Evolutionary conservation across 2,113 vertebrate species (phyloP).

Genomic region (Propithecus coquereli): DNA sequence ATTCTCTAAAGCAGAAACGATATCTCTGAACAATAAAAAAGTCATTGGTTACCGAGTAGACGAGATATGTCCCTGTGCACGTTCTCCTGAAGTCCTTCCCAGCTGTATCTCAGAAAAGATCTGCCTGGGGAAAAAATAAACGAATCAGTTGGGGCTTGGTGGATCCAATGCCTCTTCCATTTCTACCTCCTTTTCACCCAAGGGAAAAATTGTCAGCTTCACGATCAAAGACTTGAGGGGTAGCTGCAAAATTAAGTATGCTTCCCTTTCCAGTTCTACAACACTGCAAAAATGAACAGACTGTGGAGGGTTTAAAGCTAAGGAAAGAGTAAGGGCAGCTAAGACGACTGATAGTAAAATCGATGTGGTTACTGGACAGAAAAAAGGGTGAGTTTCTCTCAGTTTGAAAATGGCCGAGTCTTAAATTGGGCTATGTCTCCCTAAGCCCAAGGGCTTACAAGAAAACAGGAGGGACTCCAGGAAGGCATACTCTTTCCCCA

Average conservation of each 20-base stretch:
- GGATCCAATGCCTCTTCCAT: not conserved
- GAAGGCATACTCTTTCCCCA: not conserved
- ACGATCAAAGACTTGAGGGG: not conserved
- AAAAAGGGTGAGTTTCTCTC: not conserved
- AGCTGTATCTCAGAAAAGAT: not conserved
- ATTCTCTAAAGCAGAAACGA: constrained; percentile 20
- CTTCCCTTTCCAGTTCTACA: not conserved
- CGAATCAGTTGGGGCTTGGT: not conserved
- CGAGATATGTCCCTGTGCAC: not conserved
- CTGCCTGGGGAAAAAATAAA: not conserved
- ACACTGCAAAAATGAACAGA: not conserved
- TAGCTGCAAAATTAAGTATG: not conserved
- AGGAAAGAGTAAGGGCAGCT: not conserved
- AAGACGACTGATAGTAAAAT: not conserved
- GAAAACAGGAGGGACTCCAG: not conserved
- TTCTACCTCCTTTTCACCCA: not conserved
- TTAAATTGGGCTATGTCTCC: not conserved
- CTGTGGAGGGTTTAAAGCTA: not conserved
- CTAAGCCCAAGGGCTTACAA: not conserved
- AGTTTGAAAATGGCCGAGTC: not conserved
- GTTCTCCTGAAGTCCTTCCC: not conserved
- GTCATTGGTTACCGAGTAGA: not conserved
- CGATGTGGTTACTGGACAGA: not conserved
- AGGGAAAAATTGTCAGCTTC: not conserved
- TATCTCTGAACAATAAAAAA: not conserved